phyloP scores from a whole-genome alignment of 53 echinoderm and acorn worm genomes.

The Antedon mediterranea region DNA sequence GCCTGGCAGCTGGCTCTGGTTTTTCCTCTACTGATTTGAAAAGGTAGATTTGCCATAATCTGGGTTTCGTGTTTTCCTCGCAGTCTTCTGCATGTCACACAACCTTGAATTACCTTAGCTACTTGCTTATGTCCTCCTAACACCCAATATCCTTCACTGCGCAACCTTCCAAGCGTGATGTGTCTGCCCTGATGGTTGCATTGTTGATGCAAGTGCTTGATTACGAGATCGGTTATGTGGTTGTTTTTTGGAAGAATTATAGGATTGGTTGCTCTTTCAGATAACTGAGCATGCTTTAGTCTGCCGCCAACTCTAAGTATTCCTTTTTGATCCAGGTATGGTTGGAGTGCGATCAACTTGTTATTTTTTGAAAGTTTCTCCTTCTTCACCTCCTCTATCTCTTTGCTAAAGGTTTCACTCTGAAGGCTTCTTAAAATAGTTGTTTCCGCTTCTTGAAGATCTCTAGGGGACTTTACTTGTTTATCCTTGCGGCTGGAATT shows the following conservation, averaged over 20 bases:
- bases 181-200: slow-evolving; percentile 33
- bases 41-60: not conserved
- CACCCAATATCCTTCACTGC: slow-evolving; percentile 29
- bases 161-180: slow-evolving; percentile 14
- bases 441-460: slow-evolving; percentile 16
- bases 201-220: slow-evolving; percentile 24
- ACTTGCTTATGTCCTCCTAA: slow-evolving; percentile 28
- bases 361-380: slow-evolving; percentile 24
- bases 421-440: slow-evolving; percentile 26
- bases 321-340: slow-evolving; percentile 19
- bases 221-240: slow-evolving; percentile 21
- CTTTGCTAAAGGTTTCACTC: slow-evolving; percentile 21
- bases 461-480: slow-evolving; percentile 8
- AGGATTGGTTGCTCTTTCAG: slow-evolving; percentile 18
- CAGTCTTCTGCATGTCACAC: not conserved
- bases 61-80: not conserved
- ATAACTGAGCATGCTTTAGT: slow-evolving; percentile 17
- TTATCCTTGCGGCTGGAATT: slow-evolving; percentile 15
- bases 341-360: slow-evolving; percentile 19
- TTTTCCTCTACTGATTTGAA: not conserved
- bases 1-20: slow-evolving; percentile 1
- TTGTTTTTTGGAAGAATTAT: slow-evolving; percentile 27
- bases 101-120: slow-evolving; percentile 9
- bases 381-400: slow-evolving; percentile 20
- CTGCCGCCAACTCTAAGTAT: slow-evolving; percentile 31